Evolutionary conservation across 1,140 invertebrate species (phyloP), one percentile per base, ranked within the genome.

Genomic region (Heliconius hermathena): DNA sequence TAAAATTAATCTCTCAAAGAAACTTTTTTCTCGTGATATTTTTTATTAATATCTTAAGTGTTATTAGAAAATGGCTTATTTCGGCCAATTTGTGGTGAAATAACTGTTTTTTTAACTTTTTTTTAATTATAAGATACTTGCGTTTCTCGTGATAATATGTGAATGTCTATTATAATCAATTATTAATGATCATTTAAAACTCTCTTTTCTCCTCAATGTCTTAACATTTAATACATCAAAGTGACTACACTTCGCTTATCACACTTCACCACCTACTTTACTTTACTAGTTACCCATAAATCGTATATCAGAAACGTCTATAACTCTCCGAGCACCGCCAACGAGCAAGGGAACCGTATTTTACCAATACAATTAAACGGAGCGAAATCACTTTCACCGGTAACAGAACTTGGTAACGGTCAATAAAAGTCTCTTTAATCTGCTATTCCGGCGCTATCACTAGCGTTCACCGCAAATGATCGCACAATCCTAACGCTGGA

Each of bases 371-470:
- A 82, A 82, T 82, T 82, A 82, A 82, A 82, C 74, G 26, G 71
- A 82, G 78, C 81, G 79, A 75, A 85, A 83, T 84, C 79, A 83
- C 81, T 82, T 81, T 82, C 71, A 71, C 73, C 78, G 78, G 80
- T 77, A 81, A 84, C 80, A 81, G 80, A 78, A 83, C 81, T 79
- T 75, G 77, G 81, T 84, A 84, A 85, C 76, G 85, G 86, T 87
- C 84, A 84, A 87, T 87, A 87, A 87, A 87, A 81, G 79, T 83
- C 81, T 77, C 82, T 83, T 87, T 87, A 84, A 85, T 87, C 85
- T 84, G 84, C 83, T 81, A 85, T 87, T 77, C 77, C 77, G 79
- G 73, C 82, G 78, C 81, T 85, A 87, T 87, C 84, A 82, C 81
- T 70, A n/a, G 33, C 57, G 81, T 82, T 86, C 79, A 81, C 83